These are phyloP conservation scores for Dendroctonus valens DNA, from an alignment of 1,140 invertebrate species.

Conservation along the genomic window DNA sequence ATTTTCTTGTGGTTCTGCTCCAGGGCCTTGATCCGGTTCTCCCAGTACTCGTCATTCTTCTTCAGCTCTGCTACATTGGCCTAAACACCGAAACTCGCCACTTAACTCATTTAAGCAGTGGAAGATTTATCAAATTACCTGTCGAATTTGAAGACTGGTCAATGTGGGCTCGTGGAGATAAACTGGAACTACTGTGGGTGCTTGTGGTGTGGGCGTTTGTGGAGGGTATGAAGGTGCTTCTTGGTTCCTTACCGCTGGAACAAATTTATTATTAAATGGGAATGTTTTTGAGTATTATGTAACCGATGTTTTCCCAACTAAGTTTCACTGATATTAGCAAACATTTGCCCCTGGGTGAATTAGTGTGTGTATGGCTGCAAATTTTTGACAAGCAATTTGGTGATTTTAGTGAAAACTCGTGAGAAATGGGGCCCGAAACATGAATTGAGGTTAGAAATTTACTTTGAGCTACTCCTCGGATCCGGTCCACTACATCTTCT, in stretches of 20 bases:
- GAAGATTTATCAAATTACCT: constrained; percentile 21
- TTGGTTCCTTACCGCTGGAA: constrained; percentile 34
- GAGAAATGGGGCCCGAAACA: constrained; percentile 10
- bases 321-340: too few species aligned
- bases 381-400: too few species aligned
- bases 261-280: constrained; percentile 1
- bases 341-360: too few species aligned
- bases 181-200: constrained; percentile 30
- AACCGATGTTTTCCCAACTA: too few species aligned
- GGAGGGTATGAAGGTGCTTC: constrained; percentile 6
- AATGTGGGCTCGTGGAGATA: constrained; percentile 46
- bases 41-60: constrained; percentile 56
- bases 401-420: too few species aligned
- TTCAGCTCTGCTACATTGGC: constrained; percentile 44
- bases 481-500: constrained; percentile 47
- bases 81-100: neutral
- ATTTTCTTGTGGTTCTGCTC: constrained; percentile 54
- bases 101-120: neutral
- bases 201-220: constrained; percentile 12
- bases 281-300: neutral
- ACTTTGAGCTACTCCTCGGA: constrained; percentile 45
- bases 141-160: constrained; percentile 48
- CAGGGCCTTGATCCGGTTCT: constrained; percentile 53
- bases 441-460: constrained; percentile 36
- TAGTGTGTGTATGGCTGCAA: too few species aligned